Evolutionary conservation across 2,113 vertebrate species (phyloP).

Genomic region (Geothlypis trichas): DNA sequence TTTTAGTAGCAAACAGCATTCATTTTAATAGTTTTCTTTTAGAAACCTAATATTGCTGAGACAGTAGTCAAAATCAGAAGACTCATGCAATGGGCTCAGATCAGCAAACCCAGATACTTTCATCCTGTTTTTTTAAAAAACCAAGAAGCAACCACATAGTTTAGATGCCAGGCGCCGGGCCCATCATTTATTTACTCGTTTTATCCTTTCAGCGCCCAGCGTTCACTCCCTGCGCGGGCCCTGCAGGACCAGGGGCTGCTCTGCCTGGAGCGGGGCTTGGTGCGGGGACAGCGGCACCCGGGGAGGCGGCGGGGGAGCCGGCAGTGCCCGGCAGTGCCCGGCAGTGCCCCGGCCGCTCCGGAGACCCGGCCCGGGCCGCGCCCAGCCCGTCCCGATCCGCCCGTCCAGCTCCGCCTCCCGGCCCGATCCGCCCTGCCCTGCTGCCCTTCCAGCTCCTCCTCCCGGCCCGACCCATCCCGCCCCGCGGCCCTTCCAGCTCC

Average conservation of each 20-base stretch:
- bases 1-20: not conserved
- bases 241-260: not conserved
- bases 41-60: not conserved
- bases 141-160: accelerated
- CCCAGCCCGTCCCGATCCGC: not conserved
- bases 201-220: not conserved
- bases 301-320: not conserved
- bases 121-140: not conserved
- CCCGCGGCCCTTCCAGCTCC: not conserved
- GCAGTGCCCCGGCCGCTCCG: accelerated
- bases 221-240: not conserved
- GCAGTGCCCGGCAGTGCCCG: accelerated
- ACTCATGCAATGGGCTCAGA: accelerated
- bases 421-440: not conserved
- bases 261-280: not conserved
- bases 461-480: not conserved
- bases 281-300: accelerated
- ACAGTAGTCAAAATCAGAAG: not conserved
- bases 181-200: not conserved
- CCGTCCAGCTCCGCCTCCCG: not conserved
- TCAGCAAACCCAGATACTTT: accelerated
- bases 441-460: not conserved
- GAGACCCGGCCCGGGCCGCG: too few species aligned
- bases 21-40: not conserved
- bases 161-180: not conserved